Base-by-base conservation (phyloP, 2,113 vertebrate species). In the Microcebus tavaratra region DNA sequence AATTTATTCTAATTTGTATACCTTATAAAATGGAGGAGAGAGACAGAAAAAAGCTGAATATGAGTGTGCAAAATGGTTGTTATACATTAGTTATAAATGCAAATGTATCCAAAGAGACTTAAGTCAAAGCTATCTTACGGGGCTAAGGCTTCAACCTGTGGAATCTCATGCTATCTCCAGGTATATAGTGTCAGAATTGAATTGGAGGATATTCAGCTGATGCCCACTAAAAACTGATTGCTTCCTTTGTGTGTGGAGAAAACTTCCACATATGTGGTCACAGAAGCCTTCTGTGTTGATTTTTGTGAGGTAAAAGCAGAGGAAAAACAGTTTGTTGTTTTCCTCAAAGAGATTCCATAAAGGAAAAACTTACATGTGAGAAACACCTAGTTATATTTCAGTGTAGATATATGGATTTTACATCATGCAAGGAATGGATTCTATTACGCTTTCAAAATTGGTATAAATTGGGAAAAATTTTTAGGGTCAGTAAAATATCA, bases 401-500 rank as follows among this genome's bases (percentile, higher is more conserved):
- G 0, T 88, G 11, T 8, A 29, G 75, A 17, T 72, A 5, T n/a
- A 18, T 94, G 20, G 57, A 89, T 45, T 93, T 25, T 61, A 27
- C 7, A 11, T 36, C 48, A 17, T 20, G 2, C 75, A 80, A 88
- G 45, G 8, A 4, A 70, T 25, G 61, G 7, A 95, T 93, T 96
- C 13, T 89, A 21, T 94, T 87, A 63, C 17, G 7, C 31, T 83
- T 70, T 83, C 25, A 87, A 79, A 75, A 57, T 57, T 82, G 53
- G 36, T 84, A n/a, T 25, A 57, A 73, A 82, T 82, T 86, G 95
- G 61, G 42, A 73, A 81, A 94, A 73, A 92, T 85, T 90, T 45
- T 70, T 55, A 48, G 17, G 9, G 20, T 82, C 2, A 79, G 23
- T 65, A 90, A 53, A 82, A 89, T 29, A 72, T 31, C 27, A 18